Evolutionary conservation across 2,113 vertebrate species (phyloP), one percentile per base, ranked within the genome.

Genomic region (Cavia aperea): DNA sequence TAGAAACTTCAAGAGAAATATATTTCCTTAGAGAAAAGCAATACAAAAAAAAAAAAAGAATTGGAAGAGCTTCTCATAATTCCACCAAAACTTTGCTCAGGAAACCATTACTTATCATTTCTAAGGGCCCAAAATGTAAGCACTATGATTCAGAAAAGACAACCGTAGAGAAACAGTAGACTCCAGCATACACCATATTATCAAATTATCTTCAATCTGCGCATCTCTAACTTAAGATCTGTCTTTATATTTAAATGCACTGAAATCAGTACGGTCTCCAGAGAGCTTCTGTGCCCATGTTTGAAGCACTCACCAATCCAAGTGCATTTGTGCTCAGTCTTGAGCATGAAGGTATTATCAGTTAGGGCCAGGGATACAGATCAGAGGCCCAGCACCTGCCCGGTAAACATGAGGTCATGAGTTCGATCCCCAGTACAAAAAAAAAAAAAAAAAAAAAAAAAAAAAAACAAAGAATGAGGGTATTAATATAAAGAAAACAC

Each of bases 1-100:
- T 88, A 94, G 92, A 91, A 90, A 95, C 19, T 82, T 77, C 39
- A 93, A 68, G 66, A 88, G 65, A 95, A 96, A 83, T 83, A 58
- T 62, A 23, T 93, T 83, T 90, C 51, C 60, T 90, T 91, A 89
- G 88, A 51, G 39, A 78, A 15, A 60, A 60, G 36, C 58, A 87
- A 26, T 63, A 58, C 73, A 88, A 39, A 91, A 7, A 78, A 10
- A 10, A 51, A 10, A 51, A 51, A 10, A 66, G 62, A 92, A 58
- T 49, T n/a, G 82, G 33, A 89, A 86, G 46, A 86, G 81, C 11
- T 36, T 87, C 54, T 83, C 75, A 82, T n/a, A 90, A 90, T 26
- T 65, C 43, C 33, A 86, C 58, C 51, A 68, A 83, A 94, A 46
- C 29, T 79, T 43, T 92, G 75, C 26, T 89, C 43, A 81, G 60